A percentile compares a stretch with the other conserved stretches of the same genome.
phyloP scores from a whole-genome alignment of 2,888 invertebrate species.

The Dastarcus helophoroides region DNA sequence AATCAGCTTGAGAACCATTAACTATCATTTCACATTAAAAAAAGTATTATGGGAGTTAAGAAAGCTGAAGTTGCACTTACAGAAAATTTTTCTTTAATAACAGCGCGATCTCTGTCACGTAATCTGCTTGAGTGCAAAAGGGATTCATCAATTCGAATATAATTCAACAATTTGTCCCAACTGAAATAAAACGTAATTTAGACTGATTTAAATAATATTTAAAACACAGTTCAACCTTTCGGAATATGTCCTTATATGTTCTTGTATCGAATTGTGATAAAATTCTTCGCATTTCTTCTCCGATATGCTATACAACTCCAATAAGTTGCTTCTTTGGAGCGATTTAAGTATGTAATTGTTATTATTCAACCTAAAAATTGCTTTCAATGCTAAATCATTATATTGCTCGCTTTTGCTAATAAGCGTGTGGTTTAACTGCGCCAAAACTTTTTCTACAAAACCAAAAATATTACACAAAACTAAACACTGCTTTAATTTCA shows the following conservation, averaged over 20 bases:
- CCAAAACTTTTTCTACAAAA: constrained; percentile 69
- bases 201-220: background rate
- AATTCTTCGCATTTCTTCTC: constrained; percentile 79
- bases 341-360: constrained; percentile 91
- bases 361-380: constrained; percentile 88
- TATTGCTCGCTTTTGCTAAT: constrained; percentile 88
- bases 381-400: constrained; percentile 71
- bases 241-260: constrained; percentile 65
- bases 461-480: too few species aligned
- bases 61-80: constrained; percentile 52
- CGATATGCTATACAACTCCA: constrained; percentile 69
- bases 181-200: constrained; percentile 37
- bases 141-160: constrained; percentile 60
- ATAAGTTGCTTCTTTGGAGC: constrained; percentile 68
- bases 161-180: constrained; percentile 72
- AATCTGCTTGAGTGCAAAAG: constrained; percentile 55
- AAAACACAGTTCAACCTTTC: constrained; percentile 42
- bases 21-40: too few species aligned
- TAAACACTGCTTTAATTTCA: constrained; percentile 18
- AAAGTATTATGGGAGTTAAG: too few species aligned
- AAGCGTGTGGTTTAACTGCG: constrained; percentile 80
- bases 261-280: constrained; percentile 77
- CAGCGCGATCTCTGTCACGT: constrained; percentile 74
- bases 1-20: too few species aligned
- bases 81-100: constrained; percentile 80